phyloP scores from a whole-genome alignment of 1,140 invertebrate species.

The Laupala kohalensis region DNA sequence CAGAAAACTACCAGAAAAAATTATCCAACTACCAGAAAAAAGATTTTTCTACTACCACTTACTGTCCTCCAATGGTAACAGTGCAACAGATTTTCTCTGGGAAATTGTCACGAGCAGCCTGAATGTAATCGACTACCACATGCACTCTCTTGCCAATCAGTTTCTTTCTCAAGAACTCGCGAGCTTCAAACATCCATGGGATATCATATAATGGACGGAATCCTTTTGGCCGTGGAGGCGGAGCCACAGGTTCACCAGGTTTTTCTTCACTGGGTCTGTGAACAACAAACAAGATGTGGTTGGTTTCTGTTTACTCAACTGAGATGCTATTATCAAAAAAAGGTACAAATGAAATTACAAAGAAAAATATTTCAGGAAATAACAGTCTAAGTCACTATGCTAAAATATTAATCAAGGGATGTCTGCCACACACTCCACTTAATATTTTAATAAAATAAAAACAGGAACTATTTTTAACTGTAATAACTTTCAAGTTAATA shows the following conservation, averaged over 20 bases:
- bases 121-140: conserved; percentile 90
- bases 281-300: too few relatives aligned
- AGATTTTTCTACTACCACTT: conserved; percentile 28
- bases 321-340: too few relatives aligned
- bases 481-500: too few relatives aligned
- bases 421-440: too few relatives aligned
- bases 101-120: conserved; percentile 81
- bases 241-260: conserved; percentile 15
- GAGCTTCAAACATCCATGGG: conserved; percentile 94
- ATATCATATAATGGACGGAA: conserved; percentile 89
- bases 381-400: too few relatives aligned
- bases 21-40: background rate
- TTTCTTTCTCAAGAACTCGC: conserved; percentile 93
- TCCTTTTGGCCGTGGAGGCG: conserved; percentile 44
- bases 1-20: too few relatives aligned
- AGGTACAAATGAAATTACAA: too few relatives aligned
- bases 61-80: conserved; percentile 68
- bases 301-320: too few relatives aligned
- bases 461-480: too few relatives aligned
- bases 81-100: conserved; percentile 94
- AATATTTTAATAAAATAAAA: too few relatives aligned
- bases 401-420: too few relatives aligned
- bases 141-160: conserved; percentile 91
- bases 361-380: too few relatives aligned
- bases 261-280: conserved; percentile 13